A percentile compares a stretch with the other conserved stretches of the same genome.
Conservation (phyloP, 2,113 vertebrate species). For the Megaceryle torquata region DNA sequence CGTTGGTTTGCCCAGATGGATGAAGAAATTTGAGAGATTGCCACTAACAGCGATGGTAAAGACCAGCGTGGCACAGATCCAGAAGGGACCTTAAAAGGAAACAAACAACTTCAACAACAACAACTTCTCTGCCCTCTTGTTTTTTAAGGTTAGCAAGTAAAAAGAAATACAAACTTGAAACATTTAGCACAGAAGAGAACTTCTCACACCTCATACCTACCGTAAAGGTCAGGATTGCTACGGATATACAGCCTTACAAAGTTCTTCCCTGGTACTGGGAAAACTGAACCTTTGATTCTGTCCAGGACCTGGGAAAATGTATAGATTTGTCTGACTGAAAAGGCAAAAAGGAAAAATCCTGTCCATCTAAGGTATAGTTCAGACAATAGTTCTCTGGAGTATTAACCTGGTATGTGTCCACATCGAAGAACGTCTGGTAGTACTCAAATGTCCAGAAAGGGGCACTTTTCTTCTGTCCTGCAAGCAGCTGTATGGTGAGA, state of each 20-base stretch:
- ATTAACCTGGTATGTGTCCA: slow-evolving; percentile 90
- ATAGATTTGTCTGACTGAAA: background rate
- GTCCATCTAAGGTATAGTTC: background rate
- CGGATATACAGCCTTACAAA: slow-evolving; percentile 90
- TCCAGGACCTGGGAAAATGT: slow-evolving; percentile 82
- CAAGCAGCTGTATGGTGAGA: slow-evolving; percentile 80
- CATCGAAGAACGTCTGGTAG: slow-evolving; percentile 93
- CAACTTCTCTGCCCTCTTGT: background rate
- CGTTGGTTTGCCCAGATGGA: slow-evolving; percentile 75
- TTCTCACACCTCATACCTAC: slow-evolving; percentile 66
- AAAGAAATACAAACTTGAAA: background rate
- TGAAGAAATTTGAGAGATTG: slow-evolving; percentile 91
- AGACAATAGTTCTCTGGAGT: background rate
- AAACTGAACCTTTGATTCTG: slow-evolving; percentile 91
- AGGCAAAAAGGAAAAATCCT: background rate
- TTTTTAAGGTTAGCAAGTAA: background rate
- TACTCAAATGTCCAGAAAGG: slow-evolving; percentile 98
- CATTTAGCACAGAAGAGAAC: background rate
- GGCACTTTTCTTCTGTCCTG: slow-evolving; percentile 86
- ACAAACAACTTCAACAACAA: background rate
- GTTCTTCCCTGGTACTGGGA: slow-evolving; percentile 93
- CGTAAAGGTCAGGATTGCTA: slow-evolving; percentile 94
- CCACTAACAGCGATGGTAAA: slow-evolving; percentile 95
- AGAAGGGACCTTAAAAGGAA: slow-evolving; percentile 87
- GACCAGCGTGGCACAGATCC: slow-evolving; percentile 96